Evolutionary conservation across 1,140 invertebrate species (phyloP).

Genomic region (Drosophila oshimai): DNA sequence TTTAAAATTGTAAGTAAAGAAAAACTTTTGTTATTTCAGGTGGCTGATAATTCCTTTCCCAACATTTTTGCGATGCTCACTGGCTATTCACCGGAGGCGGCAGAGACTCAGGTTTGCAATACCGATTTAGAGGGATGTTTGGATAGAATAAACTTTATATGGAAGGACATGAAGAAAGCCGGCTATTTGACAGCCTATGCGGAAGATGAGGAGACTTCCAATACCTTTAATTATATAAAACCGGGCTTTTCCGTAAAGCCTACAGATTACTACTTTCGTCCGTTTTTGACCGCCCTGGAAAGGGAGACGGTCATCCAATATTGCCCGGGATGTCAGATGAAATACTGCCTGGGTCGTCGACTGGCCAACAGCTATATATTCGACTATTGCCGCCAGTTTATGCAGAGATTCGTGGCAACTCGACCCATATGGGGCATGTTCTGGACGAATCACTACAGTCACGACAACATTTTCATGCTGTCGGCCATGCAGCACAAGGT

Average conservation of each 20-base stretch:
- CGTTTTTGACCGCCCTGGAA: constrained; percentile 87
- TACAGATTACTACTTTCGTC: constrained; percentile 91
- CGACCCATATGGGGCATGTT: constrained; percentile 89
- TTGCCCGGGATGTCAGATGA: constrained; percentile 12
- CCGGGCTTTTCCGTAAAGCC: constrained; percentile 90
- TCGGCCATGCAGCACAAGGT: constrained; percentile 87
- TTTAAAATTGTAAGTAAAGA: too few species aligned
- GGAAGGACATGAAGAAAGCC: constrained; percentile 88
- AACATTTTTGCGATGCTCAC: constrained; percentile 91
- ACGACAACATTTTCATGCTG: constrained; percentile 89
- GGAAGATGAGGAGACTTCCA: constrained; percentile 89
- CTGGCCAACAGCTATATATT: constrained; percentile 84
- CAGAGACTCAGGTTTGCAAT: constrained; percentile 83
- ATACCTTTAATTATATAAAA: constrained; percentile 91
- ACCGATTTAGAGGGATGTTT: constrained; percentile 83
- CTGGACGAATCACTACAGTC: constrained; percentile 90
- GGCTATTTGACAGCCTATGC: constrained; percentile 90
- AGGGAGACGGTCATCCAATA: constrained; percentile 84
- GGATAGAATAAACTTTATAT: constrained; percentile 89
- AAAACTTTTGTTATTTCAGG: constrained; percentile 72
- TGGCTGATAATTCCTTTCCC: constrained; percentile 91
- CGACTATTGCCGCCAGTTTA: constrained; percentile 85
- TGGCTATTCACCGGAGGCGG: constrained; percentile 84
- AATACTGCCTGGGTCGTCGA: constrained; percentile 85
- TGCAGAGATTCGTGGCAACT: constrained; percentile 66